Evolutionary conservation across 2,888 invertebrate species (phyloP), one percentile per base, ranked within the genome.

Genomic region (Drosophila subsilvestris): DNA sequence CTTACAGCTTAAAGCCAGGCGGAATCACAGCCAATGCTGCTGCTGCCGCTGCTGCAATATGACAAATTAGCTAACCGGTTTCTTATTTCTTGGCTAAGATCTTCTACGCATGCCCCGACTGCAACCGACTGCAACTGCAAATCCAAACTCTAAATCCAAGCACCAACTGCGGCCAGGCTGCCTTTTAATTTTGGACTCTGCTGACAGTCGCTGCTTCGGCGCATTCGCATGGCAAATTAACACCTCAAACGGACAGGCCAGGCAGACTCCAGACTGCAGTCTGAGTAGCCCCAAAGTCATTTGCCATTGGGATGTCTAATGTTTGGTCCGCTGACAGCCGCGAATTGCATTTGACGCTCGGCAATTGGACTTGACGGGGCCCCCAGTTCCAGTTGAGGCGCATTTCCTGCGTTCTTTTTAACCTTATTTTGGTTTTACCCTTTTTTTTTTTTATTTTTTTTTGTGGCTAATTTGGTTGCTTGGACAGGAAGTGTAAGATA

Each of bases 271-370:
- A 17, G 10, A 4, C 17, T 20, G 20, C 2, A 4, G 25, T 25
- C 25, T 25, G 6, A 6, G 12, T 14, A 18, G 32, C 14, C 22
- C 37, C n/a, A 32, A 70, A 82, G 75, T 75, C 83, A 85, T 85
- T 83, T 85, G 82, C 76, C 79, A 83, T 86, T 79, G 37, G 83
- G 83, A 70, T 77, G 80, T 76, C 69, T 74, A 45, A 74, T 74
- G 77, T 62, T 84, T 57, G 50, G 63, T 45, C 55, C 67, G 68
- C 74, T 85, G 83, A 85, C 83, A 82, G 81, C 66, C 57, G 63
- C 74, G 63, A 74, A 63, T 74, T 74, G 68, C 67, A 62, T 63
- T 74, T 62, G 68, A 74, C 59, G 62, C 63, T 32, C 27, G 62
- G 51, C 62, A 68, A 69, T 68, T 71, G 68, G 47, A 45, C 68